Evolutionary conservation across 2,113 vertebrate species (phyloP), one percentile per base, ranked within the genome.

Genomic region (Gnathonemus echidnorhynchus): DNA sequence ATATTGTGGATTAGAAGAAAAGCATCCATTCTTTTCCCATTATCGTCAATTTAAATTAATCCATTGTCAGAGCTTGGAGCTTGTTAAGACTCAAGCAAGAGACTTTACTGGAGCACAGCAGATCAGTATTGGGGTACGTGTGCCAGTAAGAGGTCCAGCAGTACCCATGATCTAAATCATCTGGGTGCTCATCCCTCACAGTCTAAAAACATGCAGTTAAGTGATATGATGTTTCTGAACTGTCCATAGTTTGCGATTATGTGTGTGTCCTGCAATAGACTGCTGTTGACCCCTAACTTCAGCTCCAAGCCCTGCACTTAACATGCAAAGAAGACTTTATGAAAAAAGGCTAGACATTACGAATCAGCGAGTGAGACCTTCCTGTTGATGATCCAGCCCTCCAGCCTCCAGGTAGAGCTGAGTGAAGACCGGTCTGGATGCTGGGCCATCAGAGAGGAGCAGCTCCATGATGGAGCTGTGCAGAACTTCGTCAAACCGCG

Each of bases 371-470:
- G 3, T 48, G 45, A 49, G 84, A 86, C 84, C 84, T 86, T 86
- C 45, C 84, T 86, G 84, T 27, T 13, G 45, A 46, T 86, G 84
- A 21, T 49, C 1, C 84, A 49, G 84, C 24, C 45, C 42, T 49
- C 48, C 48, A 49, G 84, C 84, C 46, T 86, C 84, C 84, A 86
- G 48, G 84, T 50, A 86, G 24, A 86, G 84, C 46, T 86, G 84
- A 10, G 84, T 86, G 84, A 86, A 86, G 45, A 86, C 24, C 1
- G 84, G 84, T 15, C 84, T 86, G 48, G 46, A 10, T 2, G 45
- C 24, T 13, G 11, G 45, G n/a, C 24, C 24, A 13, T 86, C 46
- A 13, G 84, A 86, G 84, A 48, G 84, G 48, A 86, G 84, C 17
- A n/a, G 2, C 45, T 45, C 45, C 84, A n/a, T 5, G 45, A 86